phyloP scores from a whole-genome alignment of 2,113 vertebrate genomes.

The Phrynocephalus versicolor region DNA sequence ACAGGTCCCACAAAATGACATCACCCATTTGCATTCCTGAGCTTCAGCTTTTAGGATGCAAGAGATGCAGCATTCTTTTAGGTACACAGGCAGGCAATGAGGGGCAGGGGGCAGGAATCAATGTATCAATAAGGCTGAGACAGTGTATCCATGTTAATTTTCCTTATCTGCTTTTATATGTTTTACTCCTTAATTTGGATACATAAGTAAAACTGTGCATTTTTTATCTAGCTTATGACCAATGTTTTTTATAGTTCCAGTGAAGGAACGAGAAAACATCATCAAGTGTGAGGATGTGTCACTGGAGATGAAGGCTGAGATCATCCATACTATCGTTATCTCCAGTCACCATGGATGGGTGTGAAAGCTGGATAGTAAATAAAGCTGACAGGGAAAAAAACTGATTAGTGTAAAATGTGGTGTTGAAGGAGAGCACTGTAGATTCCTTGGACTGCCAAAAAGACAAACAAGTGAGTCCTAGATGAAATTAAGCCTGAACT shows the following conservation, averaged over 20 bases:
- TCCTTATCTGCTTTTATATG: background rate
- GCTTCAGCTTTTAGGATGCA: background rate
- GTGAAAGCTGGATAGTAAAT: too few species aligned
- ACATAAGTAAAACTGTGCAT: background rate
- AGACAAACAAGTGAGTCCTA: too few species aligned
- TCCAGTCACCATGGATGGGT: too few species aligned
- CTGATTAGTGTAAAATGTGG: too few species aligned
- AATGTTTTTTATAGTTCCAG: background rate
- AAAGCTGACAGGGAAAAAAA: too few species aligned
- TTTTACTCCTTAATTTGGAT: background rate
- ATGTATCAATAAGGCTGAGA: too few species aligned
- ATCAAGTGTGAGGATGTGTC: background rate
- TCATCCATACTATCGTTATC: too few species aligned
- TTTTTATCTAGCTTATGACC: background rate
- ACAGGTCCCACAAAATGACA: background rate
- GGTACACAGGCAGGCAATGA: background rate
- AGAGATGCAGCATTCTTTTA: background rate
- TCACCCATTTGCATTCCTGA: background rate
- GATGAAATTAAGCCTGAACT: background rate
- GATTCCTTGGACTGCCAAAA: too few species aligned
- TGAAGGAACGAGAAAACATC: background rate
- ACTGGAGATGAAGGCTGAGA: too few species aligned
- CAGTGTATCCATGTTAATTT: background rate
- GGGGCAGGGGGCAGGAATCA: too few species aligned
- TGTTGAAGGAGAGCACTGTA: too few species aligned